Evolutionary conservation across 2,888 invertebrate species (phyloP).

Genomic region (Ormyrus thymus): DNA sequence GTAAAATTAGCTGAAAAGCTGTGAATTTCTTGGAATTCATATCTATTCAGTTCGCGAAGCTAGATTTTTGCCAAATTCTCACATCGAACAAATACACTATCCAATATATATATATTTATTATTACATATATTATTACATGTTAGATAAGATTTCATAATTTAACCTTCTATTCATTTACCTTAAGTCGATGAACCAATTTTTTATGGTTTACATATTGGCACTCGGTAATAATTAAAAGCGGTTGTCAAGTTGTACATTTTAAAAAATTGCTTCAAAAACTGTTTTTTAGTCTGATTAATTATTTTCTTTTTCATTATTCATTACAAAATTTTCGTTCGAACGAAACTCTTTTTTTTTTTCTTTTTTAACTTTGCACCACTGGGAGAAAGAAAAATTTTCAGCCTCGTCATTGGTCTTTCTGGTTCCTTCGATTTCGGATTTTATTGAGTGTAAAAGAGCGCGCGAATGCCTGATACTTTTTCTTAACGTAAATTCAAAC

Average conservation of each 20-base stretch:
- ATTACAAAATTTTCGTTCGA: background rate
- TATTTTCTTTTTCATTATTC: no score
- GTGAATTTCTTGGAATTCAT: background rate
- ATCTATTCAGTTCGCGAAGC: conserved; percentile 7
- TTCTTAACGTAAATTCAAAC: background rate
- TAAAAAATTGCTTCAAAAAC: conserved; percentile 60
- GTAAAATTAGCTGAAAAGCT: conserved; percentile 1
- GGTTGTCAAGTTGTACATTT: conserved; percentile 63
- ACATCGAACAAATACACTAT: conserved; percentile 30
- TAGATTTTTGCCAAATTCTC: conserved; percentile 12
- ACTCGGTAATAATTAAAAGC: conserved; percentile 55
- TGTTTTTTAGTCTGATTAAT: background rate
- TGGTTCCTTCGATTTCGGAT: conserved; percentile 39
- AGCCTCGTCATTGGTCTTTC: conserved; percentile 36
- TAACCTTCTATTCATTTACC: conserved; percentile 24
- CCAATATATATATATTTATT: conserved; percentile 27
- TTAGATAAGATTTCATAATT: conserved; percentile 26
- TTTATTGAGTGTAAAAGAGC: conserved; percentile 33
- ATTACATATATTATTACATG: conserved; percentile 22
- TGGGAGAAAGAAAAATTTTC: conserved; percentile 23
- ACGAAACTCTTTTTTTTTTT: conserved; percentile 28
- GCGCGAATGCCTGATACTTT: conserved; percentile 36
- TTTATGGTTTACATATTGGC: conserved; percentile 64
- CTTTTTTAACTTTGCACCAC: conserved; percentile 13
- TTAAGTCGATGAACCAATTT: conserved; percentile 61